Evolutionary conservation across 2,113 vertebrate species (phyloP), one percentile per base, ranked within the genome.

Genomic region (Alexandromys fortis): DNA sequence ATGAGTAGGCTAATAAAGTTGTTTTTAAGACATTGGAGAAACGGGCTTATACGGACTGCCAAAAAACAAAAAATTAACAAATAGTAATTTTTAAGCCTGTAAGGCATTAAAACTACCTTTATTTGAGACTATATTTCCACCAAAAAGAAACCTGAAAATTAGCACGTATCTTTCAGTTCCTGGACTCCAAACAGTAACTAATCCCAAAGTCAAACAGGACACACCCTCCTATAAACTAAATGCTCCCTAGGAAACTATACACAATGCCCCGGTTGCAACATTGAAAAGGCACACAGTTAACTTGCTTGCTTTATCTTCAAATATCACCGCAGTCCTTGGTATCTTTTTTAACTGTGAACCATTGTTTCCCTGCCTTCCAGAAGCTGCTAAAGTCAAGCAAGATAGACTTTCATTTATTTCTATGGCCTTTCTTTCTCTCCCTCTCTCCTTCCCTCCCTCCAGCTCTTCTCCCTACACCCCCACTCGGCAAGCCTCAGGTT

Each of bases 301-400:
- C 22, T 72, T 70, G 49, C 58, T 93, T 61, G 88, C 65, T 95
- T 75, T 78, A 85, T 75, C 93, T 85, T 91, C 22, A 86, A 89
- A n/a, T 68, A 81, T 81, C 77, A 81, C 26, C 52, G 19, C 72
- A 52, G 21, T 65, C 92, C 70, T 90, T 67, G 30, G 58, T 58
- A 86, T 73, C 35, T 22, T 81, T 81, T 49, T 88, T 86, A 21
- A 63, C 49, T 52, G 8, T 90, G 75, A 89, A 52, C 49, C 45
- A 73, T 30, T 93, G 70, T 88, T 91, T 94, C 76, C 47, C 45
- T 28, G 4, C 55, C 30, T 82, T 55, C 67, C 35, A 61, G 38
- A 91, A 55, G 33, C 16, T 86, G 11, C 78, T 86, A 81, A 73
- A 35, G 24, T n/a, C 16, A 38, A 70, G 82, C 49, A 91, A 83